Conservation (phyloP, 2,113 vertebrate genomes). For the Brevimyrus niger region DNA sequence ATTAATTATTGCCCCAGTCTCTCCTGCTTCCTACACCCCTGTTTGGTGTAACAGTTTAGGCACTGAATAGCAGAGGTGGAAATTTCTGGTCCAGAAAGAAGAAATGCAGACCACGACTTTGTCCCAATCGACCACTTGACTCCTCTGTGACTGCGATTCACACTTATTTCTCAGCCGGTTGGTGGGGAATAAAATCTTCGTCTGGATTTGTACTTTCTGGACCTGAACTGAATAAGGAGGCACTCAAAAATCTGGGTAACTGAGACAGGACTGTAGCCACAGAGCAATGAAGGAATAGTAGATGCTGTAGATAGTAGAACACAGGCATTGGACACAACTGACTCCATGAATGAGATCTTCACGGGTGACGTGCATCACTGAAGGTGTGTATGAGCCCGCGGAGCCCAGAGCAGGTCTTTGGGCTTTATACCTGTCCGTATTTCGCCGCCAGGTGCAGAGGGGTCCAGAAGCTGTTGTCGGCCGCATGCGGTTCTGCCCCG, state of each 20-base stretch:
- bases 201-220: too few species aligned
- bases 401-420: background rate
- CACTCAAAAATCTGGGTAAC: background rate
- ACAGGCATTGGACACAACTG: background rate
- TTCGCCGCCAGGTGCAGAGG: slow-evolving; percentile 89
- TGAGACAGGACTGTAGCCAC: background rate
- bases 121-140: background rate
- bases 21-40: background rate
- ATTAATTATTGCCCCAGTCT: background rate
- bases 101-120: background rate
- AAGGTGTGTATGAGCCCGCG: background rate
- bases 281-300: background rate
- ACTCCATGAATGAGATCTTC: background rate
- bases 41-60: background rate
- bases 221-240: background rate
- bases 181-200: too few species aligned
- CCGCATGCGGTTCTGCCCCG: slow-evolving; percentile 66
- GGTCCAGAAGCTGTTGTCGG: slow-evolving; percentile 76
- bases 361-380: background rate
- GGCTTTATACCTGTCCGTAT: slow-evolving; percentile 78
- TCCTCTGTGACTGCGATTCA: too few species aligned
- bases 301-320: background rate
- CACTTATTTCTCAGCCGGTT: too few species aligned
- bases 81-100: background rate
- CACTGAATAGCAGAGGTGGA: background rate